Evolutionary conservation across 2,113 vertebrate species (phyloP).

Genomic region (Ailuropoda melanoleuca): DNA sequence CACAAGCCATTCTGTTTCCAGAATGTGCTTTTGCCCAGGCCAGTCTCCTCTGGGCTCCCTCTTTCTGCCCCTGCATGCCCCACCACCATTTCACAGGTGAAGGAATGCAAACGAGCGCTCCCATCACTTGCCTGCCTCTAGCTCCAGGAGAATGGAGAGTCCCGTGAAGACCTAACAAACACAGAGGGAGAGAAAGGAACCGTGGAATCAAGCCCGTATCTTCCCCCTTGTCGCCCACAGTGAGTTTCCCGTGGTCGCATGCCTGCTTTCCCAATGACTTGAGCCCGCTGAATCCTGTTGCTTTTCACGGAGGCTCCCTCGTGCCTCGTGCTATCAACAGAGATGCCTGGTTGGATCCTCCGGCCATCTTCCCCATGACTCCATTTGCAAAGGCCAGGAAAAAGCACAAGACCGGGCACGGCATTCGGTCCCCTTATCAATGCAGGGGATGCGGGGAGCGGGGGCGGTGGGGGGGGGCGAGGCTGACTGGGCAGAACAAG

Average conservation of each 20-base stretch:
- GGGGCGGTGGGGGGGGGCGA: not conserved
- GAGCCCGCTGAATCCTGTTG: not conserved
- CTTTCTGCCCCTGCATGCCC: not conserved
- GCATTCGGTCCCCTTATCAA: not conserved
- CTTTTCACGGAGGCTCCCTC: not conserved
- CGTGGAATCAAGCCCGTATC: not conserved
- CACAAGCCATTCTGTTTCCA: not conserved
- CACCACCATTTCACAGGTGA: not conserved
- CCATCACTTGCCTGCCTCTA: not conserved
- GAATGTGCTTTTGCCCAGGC: not conserved
- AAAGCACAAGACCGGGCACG: not conserved
- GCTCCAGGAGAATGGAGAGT: not conserved
- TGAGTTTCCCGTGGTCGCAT: not conserved
- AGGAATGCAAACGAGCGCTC: accelerated
- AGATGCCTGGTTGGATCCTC: not conserved
- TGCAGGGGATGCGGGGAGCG: not conserved
- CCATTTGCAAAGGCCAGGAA: constrained; percentile 40
- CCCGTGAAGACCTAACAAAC: not conserved
- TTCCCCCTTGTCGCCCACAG: not conserved
- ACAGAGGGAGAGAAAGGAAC: constrained; percentile 9
- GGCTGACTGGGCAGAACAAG: not conserved
- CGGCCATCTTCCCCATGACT: constrained; percentile 49
- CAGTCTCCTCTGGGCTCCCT: accelerated
- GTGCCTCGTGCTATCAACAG: not conserved
- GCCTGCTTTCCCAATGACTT: not conserved